These are phyloP conservation scores for Heliopora coerulea DNA, from an alignment of 92 coral and sea anemone species.

Conservation along the genomic window DNA sequence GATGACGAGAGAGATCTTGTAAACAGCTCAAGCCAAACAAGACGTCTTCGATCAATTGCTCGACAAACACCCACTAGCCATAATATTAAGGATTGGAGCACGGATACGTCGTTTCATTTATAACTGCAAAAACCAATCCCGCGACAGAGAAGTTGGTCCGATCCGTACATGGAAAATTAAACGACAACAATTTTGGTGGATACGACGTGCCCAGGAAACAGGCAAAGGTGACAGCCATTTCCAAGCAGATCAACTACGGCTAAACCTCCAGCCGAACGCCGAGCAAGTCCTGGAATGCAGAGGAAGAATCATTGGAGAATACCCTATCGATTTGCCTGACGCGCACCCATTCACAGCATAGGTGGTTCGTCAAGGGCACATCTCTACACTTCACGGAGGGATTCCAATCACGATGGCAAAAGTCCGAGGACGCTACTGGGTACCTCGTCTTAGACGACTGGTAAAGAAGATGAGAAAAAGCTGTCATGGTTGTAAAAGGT, in stretches of 20 bases:
- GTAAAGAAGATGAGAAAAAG: slow-evolving; percentile 45
- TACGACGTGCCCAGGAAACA: slow-evolving; percentile 31
- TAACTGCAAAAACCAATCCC: slow-evolving; percentile 17
- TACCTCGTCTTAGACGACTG: slow-evolving; percentile 41
- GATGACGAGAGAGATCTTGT: slow-evolving; percentile 30
- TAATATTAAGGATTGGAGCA: slow-evolving; percentile 41
- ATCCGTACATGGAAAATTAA: slow-evolving; percentile 41
- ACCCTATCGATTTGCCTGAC: slow-evolving; percentile 47
- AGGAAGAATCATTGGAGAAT: slow-evolving; percentile 45
- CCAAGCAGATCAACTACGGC: slow-evolving; percentile 33
- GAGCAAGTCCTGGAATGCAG: slow-evolving; percentile 43
- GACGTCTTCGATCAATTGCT: slow-evolving; percentile 37
- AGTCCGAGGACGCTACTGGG: slow-evolving; percentile 47
- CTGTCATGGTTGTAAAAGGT: slow-evolving; percentile 44
- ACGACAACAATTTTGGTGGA: slow-evolving; percentile 41
- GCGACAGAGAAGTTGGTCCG: slow-evolving; percentile 45
- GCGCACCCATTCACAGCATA: slow-evolving; percentile 41
- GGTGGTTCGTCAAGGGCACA: slow-evolving; percentile 38
- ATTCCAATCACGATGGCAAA: slow-evolving; percentile 48
- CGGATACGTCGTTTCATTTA: slow-evolving; percentile 38
- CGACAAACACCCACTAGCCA: slow-evolving; percentile 17
- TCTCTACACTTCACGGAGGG: slow-evolving; percentile 51
- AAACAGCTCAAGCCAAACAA: background rate
- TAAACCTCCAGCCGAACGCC: slow-evolving; percentile 43
- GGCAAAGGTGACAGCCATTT: slow-evolving; percentile 39